phyloP scores from a whole-genome alignment of 2,113 vertebrate genomes.

The Pipra filicauda region DNA sequence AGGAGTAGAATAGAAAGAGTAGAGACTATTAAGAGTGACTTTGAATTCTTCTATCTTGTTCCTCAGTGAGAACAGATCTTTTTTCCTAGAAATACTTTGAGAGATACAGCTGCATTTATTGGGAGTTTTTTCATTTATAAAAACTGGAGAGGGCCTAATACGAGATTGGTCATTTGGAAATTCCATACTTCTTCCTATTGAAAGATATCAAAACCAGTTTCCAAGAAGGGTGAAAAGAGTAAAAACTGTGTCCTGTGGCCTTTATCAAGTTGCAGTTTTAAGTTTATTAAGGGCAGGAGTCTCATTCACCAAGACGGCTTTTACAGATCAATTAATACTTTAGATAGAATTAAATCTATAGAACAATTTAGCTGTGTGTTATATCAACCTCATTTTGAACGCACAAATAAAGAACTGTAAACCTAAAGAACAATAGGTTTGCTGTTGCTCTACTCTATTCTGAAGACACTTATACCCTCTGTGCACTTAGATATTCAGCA shows the following conservation, averaged over 20 bases:
- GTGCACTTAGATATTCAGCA: background rate
- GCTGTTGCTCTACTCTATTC: background rate
- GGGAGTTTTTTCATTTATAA: background rate
- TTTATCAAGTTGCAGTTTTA: background rate
- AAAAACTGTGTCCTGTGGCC: background rate
- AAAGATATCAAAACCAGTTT: background rate
- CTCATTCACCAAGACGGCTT: background rate
- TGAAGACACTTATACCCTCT: background rate
- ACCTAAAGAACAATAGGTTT: background rate
- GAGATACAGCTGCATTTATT: background rate
- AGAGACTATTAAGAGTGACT: background rate
- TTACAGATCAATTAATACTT: background rate
- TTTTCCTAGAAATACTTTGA: background rate
- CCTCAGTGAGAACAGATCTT: background rate
- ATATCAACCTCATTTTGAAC: background rate
- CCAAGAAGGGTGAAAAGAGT: background rate
- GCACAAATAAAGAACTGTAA: constrained; percentile 33
- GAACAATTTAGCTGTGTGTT: background rate
- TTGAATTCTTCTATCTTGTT: background rate
- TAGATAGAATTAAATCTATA: background rate
- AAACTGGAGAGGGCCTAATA: background rate
- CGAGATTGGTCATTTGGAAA: background rate
- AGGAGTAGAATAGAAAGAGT: background rate
- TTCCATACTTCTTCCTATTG: background rate
- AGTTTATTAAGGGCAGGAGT: background rate